Evolutionary conservation across 1,140 invertebrate genomes (phyloP).

Genomic region (Hydropsyche tenuis): DNA sequence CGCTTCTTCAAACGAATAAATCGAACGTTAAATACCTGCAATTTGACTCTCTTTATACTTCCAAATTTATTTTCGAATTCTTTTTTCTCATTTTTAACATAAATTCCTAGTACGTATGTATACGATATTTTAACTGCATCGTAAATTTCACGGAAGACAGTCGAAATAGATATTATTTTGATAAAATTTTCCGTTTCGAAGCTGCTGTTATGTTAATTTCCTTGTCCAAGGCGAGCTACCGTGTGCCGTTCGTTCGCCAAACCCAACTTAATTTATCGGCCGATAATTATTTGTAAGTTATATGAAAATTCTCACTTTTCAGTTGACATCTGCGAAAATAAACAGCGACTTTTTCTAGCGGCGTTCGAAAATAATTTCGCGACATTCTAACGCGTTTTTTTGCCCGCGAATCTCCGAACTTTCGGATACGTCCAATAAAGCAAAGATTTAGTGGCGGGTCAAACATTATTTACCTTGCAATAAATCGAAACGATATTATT

Average conservation of each 20-base stretch:
- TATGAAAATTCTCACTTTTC: neutral
- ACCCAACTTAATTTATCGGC: neutral
- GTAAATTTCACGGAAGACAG: neutral
- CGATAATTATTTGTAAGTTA: constrained; percentile 18
- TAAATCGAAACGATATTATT: constrained; percentile 41
- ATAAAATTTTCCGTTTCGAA: constrained; percentile 7
- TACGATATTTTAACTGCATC: neutral
- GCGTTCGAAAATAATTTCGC: no score
- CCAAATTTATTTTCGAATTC: no score
- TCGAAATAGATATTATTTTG: neutral
- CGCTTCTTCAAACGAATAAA: no score
- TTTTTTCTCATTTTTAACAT: neutral
- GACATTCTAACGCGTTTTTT: no score
- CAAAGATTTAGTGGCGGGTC: constrained; percentile 27
- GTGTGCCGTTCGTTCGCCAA: constrained; percentile 2
- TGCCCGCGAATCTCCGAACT: no score
- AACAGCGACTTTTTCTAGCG: no score
- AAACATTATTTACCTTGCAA: constrained; percentile 32
- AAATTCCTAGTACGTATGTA: neutral
- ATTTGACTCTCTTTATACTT: no score
- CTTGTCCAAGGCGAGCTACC: constrained; percentile 24
- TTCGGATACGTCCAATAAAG: constrained; percentile 28
- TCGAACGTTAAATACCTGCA: no score
- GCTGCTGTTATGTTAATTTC: neutral
- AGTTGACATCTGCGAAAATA: no score